phyloP scores from a whole-genome alignment of 2,797 vertebrate genomes.

The Phylloscopus collybita region DNA sequence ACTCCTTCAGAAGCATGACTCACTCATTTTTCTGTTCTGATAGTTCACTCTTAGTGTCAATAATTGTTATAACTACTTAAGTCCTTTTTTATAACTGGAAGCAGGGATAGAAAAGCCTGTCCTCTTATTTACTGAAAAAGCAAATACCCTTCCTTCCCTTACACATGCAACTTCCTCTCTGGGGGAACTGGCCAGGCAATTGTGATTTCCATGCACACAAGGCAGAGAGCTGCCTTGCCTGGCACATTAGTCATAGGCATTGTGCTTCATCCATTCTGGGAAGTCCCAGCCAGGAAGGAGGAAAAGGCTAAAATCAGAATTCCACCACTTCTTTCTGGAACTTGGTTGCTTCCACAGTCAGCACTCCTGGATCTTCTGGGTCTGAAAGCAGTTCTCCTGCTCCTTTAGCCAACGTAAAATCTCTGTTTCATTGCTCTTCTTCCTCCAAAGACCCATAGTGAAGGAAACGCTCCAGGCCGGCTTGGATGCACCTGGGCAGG shows the following conservation, averaged over 20 bases:
- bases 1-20: conserved; percentile 12
- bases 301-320: conserved; percentile 64
- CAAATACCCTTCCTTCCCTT: neutral
- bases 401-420: neutral
- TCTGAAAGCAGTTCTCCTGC: neutral
- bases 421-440: neutral
- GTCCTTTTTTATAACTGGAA: conserved; percentile 9
- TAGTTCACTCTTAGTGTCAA: neutral
- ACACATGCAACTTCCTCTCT: conserved; percentile 61
- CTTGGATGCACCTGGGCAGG: neutral
- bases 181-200: neutral
- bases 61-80: neutral
- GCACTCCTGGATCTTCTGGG: neutral
- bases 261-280: conserved; percentile 68
- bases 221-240: neutral
- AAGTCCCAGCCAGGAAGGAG: conserved; percentile 71
- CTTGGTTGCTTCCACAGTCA: neutral
- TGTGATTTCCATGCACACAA: conserved; percentile 50
- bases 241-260: conserved; percentile 65
- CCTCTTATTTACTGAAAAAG: conserved; percentile 29
- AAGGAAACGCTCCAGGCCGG: neutral
- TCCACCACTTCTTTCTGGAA: conserved; percentile 2
- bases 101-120: neutral
- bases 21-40: neutral
- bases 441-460: conserved; percentile 47